Evolutionary conservation across 2,797 vertebrate genomes (phyloP).

Genomic region (Nyctibius grandis): DNA sequence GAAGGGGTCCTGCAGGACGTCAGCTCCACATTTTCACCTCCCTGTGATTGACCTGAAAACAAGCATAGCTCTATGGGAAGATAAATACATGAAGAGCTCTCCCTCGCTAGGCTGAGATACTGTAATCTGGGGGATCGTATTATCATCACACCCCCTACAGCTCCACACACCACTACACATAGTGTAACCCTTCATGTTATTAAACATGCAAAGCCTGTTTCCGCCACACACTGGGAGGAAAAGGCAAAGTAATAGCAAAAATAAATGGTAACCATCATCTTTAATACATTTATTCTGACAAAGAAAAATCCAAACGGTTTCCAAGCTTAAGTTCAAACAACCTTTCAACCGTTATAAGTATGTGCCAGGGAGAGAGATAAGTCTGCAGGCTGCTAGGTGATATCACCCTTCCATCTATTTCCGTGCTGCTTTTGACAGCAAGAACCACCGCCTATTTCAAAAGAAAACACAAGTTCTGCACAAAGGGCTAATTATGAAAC

Average conservation of each 20-base stretch:
- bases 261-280: not conserved
- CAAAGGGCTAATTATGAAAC: conserved; percentile 19
- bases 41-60: not conserved
- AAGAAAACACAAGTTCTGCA: not conserved
- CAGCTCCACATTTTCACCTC: not conserved
- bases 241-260: not conserved
- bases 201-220: not conserved
- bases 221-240: not conserved
- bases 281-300: not conserved
- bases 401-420: not conserved
- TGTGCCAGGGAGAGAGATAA: not conserved
- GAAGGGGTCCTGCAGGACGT: fast-evolving
- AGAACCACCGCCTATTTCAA: not conserved
- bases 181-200: fast-evolving
- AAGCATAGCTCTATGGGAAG: not conserved
- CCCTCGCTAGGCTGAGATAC: not conserved
- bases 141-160: not conserved
- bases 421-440: not conserved
- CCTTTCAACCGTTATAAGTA: not conserved
- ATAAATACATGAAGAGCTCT: not conserved
- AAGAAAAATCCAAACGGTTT: not conserved
- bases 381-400: not conserved
- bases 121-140: not conserved
- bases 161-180: not conserved
- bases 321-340: not conserved